These are phyloP conservation scores for Macrocentrus cingulum DNA, from an alignment of 1,140 invertebrate genomes.

Conservation along the genomic window DNA sequence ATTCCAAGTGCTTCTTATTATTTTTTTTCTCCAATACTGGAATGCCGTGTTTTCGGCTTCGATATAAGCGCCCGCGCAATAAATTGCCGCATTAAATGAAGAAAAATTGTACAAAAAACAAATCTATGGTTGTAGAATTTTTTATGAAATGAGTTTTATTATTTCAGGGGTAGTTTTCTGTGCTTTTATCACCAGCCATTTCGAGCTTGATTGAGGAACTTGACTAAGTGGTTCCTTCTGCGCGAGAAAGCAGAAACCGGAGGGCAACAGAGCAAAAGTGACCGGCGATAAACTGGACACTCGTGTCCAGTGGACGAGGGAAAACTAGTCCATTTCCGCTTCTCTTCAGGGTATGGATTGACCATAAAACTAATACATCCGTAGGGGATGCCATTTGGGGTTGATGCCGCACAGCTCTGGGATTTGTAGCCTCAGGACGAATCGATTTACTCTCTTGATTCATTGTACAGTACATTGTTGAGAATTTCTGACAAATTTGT, in stretches of 20 bases:
- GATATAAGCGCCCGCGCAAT: too few species aligned
- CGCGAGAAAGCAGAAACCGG: slow-evolving; percentile 22
- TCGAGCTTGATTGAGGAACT: neutral
- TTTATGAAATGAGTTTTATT: slow-evolving; percentile 2
- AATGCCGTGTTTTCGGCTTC: too few species aligned
- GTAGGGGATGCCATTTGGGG: slow-evolving; percentile 38
- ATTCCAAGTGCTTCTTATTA: slow-evolving; percentile 6
- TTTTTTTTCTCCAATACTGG: neutral
- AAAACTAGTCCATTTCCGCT: slow-evolving; percentile 53
- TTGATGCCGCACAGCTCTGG: slow-evolving; percentile 24
- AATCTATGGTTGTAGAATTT: too few species aligned
- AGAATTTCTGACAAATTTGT: slow-evolving; percentile 54
- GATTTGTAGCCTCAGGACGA: slow-evolving; percentile 20
- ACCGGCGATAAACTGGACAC: slow-evolving; percentile 47
- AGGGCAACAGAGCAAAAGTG: slow-evolving; percentile 36
- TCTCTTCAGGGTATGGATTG: slow-evolving; percentile 43
- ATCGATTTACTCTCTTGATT: slow-evolving; percentile 22
- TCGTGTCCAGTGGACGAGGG: slow-evolving; percentile 27
- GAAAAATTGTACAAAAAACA: too few species aligned
- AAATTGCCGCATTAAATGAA: too few species aligned
- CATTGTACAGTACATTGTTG: slow-evolving; percentile 19
- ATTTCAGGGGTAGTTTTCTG: neutral
- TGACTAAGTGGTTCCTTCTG: slow-evolving; percentile 16
- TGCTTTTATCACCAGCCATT: neutral
- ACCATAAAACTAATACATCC: slow-evolving; percentile 57